Evolutionary conservation across 2,888 invertebrate species (phyloP).

Genomic region (Metalampra italica): DNA sequence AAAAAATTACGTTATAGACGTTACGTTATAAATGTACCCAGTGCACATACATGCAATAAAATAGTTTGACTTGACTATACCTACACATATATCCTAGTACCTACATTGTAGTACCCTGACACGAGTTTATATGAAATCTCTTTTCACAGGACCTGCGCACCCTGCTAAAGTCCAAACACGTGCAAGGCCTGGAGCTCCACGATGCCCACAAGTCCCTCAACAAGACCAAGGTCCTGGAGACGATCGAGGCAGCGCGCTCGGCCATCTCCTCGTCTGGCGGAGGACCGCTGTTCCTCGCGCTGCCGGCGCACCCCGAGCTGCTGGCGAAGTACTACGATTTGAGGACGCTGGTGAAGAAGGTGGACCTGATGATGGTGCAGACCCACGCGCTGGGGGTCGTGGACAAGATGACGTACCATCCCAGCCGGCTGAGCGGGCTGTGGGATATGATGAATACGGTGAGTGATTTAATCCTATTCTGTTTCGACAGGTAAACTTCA

Average conservation of each 20-base stretch:
- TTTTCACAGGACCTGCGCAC: conserved; percentile 68
- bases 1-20: too few species aligned
- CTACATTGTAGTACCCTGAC: too few species aligned
- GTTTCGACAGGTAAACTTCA: too few species aligned
- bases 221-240: conserved; percentile 67
- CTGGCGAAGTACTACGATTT: conserved; percentile 85
- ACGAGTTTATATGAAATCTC: background rate
- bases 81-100: too few species aligned
- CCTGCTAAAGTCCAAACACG: conserved; percentile 75
- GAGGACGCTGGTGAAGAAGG: conserved; percentile 81
- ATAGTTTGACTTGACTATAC: too few species aligned
- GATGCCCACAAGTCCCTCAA: conserved; percentile 74
- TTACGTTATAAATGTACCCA: too few species aligned
- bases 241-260: conserved; percentile 61
- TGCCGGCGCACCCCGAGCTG: conserved; percentile 82
- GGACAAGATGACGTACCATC: conserved; percentile 85
- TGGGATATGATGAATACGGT: conserved; percentile 89
- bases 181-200: conserved; percentile 78
- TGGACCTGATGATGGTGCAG: conserved; percentile 82
- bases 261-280: conserved; percentile 67
- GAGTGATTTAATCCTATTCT: conserved; percentile 33
- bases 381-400: conserved; percentile 82
- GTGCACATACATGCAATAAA: too few species aligned
- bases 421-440: conserved; percentile 84
- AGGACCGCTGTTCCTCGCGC: conserved; percentile 77